Percentiles rank a stretch among this genome's conserved stretches.
phyloP scores from a whole-genome alignment of 2,113 vertebrate species.

The Tenrec ecaudatus region DNA sequence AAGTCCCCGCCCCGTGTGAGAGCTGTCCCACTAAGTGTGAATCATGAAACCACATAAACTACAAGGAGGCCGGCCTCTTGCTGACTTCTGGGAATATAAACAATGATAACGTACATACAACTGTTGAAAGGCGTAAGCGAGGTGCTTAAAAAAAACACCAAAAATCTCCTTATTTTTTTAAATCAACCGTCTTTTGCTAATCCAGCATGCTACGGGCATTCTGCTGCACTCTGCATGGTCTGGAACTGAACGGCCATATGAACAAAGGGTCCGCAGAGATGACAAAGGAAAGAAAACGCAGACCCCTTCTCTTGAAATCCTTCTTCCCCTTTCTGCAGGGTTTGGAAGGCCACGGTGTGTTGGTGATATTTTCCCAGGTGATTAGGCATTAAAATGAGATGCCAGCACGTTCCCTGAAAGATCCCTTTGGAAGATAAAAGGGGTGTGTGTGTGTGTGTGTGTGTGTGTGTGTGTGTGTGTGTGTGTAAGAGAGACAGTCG shows the following conservation, averaged over 20 bases:
- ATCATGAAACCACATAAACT: constrained; percentile 84
- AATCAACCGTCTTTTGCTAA: constrained; percentile 86
- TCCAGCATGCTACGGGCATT: constrained; percentile 70
- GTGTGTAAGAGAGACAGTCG: not conserved
- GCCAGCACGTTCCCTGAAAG: not conserved
- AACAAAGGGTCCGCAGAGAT: constrained; percentile 18
- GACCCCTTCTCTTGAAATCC: not conserved
- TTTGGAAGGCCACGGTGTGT: not conserved
- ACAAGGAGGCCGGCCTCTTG: constrained; percentile 75
- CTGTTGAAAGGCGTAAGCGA: constrained; percentile 83
- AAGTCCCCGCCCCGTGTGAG: constrained; percentile 9
- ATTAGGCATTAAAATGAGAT: not conserved
- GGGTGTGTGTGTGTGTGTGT: not conserved
- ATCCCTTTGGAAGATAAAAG: not conserved
- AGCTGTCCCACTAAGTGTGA: constrained; percentile 83
- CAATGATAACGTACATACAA: constrained; percentile 84
- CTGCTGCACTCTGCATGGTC: constrained; percentile 79
- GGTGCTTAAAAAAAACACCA: constrained; percentile 86
- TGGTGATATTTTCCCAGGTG: not conserved
- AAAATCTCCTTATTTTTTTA: constrained; percentile 84
- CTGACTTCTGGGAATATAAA: constrained; percentile 87
- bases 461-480: not conserved
- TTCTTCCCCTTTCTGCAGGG: not conserved
- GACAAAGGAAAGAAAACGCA: not conserved
- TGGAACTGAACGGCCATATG: constrained; percentile 72